Percentiles rank a stretch among this genome's conserved stretches.
phyloP scores from a whole-genome alignment of 2,113 vertebrate genomes.

The Dicerorhinus sumatrensis region DNA sequence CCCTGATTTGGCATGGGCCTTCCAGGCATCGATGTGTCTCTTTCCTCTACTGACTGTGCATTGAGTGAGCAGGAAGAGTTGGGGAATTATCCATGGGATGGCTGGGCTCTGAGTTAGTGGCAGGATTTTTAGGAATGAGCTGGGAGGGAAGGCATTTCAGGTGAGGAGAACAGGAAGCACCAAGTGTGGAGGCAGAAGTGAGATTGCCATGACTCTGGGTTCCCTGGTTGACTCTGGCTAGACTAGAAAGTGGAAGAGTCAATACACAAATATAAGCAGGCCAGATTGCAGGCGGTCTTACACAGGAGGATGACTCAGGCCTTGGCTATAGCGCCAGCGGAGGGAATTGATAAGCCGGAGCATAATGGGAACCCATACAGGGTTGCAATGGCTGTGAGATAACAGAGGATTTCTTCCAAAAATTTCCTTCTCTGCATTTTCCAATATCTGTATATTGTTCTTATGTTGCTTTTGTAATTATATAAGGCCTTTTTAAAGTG shows the following conservation, averaged over 20 bases:
- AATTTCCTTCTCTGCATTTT: not conserved
- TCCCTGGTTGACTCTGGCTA: not conserved
- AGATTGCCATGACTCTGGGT: not conserved
- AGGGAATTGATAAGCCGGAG: not conserved
- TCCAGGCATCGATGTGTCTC: not conserved
- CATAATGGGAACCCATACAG: not conserved
- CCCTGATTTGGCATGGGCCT: not conserved
- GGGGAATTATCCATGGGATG: not conserved
- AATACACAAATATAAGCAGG: too few relatives aligned
- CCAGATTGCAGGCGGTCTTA: not conserved
- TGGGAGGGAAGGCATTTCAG: not conserved
- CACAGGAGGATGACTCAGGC: not conserved
- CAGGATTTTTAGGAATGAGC: not conserved
- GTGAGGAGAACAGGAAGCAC: not conserved
- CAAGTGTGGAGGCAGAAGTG: not conserved
- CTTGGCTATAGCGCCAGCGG: accelerated
- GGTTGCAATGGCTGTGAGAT: not conserved
- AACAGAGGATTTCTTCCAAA: not conserved
- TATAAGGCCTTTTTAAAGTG: not conserved
- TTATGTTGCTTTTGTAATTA: not conserved
- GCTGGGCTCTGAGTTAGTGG: not conserved
- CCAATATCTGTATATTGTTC: not conserved
- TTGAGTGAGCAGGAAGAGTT: not conserved
- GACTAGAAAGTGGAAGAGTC: not conserved
- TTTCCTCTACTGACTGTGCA: not conserved